phyloP scores from a whole-genome alignment of 2,888 invertebrate species.

The Epistrophella euchroma region DNA sequence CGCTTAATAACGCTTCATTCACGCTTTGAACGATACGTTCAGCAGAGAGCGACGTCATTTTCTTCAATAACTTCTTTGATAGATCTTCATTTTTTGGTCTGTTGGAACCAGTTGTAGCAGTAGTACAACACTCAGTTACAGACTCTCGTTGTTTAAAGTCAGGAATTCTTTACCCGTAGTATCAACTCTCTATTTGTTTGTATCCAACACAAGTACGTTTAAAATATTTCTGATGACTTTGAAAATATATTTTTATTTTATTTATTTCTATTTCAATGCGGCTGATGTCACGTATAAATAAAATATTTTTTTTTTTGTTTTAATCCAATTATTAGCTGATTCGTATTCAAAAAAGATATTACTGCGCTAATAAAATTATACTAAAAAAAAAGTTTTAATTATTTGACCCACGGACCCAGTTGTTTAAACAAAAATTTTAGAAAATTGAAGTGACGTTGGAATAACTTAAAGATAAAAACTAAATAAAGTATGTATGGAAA shows the following conservation, averaged over 20 bases:
- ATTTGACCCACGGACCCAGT: too few relatives aligned
- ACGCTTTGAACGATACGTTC: conserved; percentile 7
- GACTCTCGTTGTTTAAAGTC: conserved; percentile 39
- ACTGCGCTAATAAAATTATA: not conserved
- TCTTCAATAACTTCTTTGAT: conserved; percentile 23
- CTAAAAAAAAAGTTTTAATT: not conserved
- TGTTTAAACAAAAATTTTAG: not conserved
- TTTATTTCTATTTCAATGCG: conserved; percentile 35
- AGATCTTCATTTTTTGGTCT: conserved; percentile 9
- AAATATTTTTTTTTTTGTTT: not conserved
- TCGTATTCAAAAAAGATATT: not conserved
- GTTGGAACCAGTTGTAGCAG: conserved; percentile 38
- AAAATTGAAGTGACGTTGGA: not conserved
- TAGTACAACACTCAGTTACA: conserved; percentile 10
- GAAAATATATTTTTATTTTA: conserved; percentile 3
- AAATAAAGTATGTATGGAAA: not conserved
- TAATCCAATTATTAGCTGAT: conserved; percentile 1
- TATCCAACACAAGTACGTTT: conserved; percentile 25
- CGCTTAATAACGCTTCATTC: conserved; percentile 51
- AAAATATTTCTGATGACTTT: conserved; percentile 7
- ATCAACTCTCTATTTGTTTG: conserved; percentile 9
- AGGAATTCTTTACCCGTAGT: not conserved
- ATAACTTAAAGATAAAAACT: not conserved
- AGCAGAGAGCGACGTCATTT: not conserved
- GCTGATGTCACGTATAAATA: conserved; percentile 38